Evolutionary conservation across 2,888 invertebrate genomes (phyloP), one percentile per base, ranked within the genome.

Genomic region (Salticus scenicus): DNA sequence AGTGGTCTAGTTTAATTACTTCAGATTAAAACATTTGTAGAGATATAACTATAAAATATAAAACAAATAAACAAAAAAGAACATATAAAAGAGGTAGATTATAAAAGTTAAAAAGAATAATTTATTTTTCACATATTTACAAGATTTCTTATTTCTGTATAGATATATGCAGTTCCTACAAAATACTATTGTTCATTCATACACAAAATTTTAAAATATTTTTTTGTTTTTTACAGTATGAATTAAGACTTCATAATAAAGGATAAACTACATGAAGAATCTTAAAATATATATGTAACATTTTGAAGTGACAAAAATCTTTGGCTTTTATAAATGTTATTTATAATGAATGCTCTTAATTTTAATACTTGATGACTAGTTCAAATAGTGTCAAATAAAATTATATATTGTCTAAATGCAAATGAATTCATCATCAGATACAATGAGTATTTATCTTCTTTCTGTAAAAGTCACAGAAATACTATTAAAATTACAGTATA

Each of bases 21-120:
- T n/a, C n/a, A n/a, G n/a, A n/a, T n/a, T n/a, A n/a, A n/a, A n/a
- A n/a, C n/a, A n/a, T n/a, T n/a, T n/a, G n/a, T n/a, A n/a, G n/a
- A n/a, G n/a, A n/a, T n/a, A n/a, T n/a, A n/a, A n/a, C n/a, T n/a
- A n/a, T n/a, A n/a, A n/a, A n/a, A n/a, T n/a, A n/a, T n/a, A n/a
- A n/a, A n/a, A n/a, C n/a, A n/a, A n/a, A n/a, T n/a, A n/a, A n/a
- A n/a, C n/a, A n/a, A n/a, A n/a, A n/a, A n/a, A n/a, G n/a, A n/a
- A n/a, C n/a, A n/a, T n/a, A n/a, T n/a, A n/a, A n/a, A n/a, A n/a
- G n/a, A n/a, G n/a, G n/a, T n/a, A n/a, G n/a, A n/a, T n/a, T n/a
- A n/a, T 47, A 47, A 47, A 47, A 47, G 17, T 47, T 47, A 47
- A 47, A 47, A 47, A 47, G 42, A 47, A 47, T 47, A 47, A 47